phyloP scores from a whole-genome alignment of 2,888 invertebrate genomes.

The Muschampia plurimacula region DNA sequence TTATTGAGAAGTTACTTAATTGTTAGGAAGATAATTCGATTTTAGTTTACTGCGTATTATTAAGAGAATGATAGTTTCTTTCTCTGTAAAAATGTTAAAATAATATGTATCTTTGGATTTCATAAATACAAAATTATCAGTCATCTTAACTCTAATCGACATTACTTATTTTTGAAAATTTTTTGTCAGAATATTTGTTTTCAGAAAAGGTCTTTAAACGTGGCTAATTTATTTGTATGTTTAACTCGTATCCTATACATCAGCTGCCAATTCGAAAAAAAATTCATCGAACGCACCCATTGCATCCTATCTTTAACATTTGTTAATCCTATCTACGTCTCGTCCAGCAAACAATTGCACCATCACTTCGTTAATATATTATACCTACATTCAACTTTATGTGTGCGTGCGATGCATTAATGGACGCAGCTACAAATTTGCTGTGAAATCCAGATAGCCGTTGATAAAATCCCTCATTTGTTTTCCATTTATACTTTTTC shows the following conservation, averaged over 20 bases:
- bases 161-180: not conserved
- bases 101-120: too few species aligned
- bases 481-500: not conserved
- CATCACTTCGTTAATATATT: constrained; percentile 10
- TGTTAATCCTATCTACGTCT: constrained; percentile 12
- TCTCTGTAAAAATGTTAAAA: too few species aligned
- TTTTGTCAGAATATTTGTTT: too few species aligned
- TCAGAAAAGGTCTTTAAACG: not conserved
- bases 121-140: too few species aligned
- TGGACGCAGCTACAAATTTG: constrained; percentile 1
- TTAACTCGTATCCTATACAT: constrained; percentile 11
- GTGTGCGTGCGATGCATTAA: constrained; percentile 17
- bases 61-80: too few species aligned
- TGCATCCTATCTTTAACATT: not conserved
- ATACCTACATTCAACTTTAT: not conserved
- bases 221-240: not conserved
- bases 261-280: constrained; percentile 10
- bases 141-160: not conserved
- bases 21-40: too few species aligned
- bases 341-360: constrained; percentile 20
- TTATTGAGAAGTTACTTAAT: too few species aligned
- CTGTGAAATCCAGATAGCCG: not conserved
- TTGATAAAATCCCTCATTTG: not conserved
- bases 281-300: constrained; percentile 17
- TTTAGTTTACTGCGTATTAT: too few species aligned